Evolutionary conservation across 2,113 vertebrate species (phyloP), one percentile per base, ranked within the genome.

Genomic region (Ranitomeya imitator): DNA sequence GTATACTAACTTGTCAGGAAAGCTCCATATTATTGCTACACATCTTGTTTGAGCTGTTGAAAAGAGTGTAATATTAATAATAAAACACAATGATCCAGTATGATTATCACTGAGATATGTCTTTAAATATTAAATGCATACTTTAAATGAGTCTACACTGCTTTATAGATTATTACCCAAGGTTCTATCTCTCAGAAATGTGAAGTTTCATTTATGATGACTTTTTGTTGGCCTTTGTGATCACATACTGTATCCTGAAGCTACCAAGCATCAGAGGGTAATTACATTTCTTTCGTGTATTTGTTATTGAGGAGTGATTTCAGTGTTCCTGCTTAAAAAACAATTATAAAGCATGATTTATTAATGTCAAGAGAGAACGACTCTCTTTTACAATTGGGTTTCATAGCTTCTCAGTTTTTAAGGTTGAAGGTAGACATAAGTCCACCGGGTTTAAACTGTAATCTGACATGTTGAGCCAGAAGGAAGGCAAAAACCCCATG

Each of bases 311-410:
- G 13, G 13, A 74, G 83, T 26, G 83, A 85, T 57, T 85, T 85
- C 65, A 59, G 16, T 86, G 85, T 78, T n/a, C 37, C 26, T 63
- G 31, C 31, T 65, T 60, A 79, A 86, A 77, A 78, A 79, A 0
- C 74, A 86, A 86, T 78, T 78, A 78, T 37, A 5, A 7, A 54
- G 26, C 31, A 86, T 78, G n/a, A 79, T 86, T 85, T 85, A 85
- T 74, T 86, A 61, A 86, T 86, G 85, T 86, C 59, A 61, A 15
- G 21, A 54, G 31, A 51, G 60, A 52, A 21, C 63, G 85, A 45
- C 37, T 79, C 15, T 60, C 13, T 45, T 45, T 45, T 45, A 45
- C 37, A 45, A 5, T 45, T 45, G 37, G 37, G 37, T 45, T 45
- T 45, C 37, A 45, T 45, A 45, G 37, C 37, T 45, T 45, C 26